phyloP scores from a whole-genome alignment of 2,113 vertebrate species.

The Laticauda colubrina region DNA sequence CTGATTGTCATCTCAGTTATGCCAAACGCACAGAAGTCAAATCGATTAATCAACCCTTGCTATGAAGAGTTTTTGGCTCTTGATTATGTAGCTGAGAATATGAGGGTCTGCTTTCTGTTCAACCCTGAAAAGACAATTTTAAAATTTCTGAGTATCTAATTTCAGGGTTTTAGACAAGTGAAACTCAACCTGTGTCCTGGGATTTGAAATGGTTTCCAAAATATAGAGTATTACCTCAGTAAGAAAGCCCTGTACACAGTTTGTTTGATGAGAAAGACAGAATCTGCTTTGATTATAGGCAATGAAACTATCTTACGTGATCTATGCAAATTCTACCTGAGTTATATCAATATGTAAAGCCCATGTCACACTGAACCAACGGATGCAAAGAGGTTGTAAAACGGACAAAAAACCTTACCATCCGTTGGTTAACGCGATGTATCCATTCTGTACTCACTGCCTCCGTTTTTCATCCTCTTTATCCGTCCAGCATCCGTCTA shows the following conservation, averaged over 20 bases:
- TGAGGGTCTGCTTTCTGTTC: slow-evolving; percentile 12
- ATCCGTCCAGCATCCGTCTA: too few relatives aligned
- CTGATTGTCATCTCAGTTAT: slow-evolving; percentile 16
- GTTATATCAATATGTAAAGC: neutral
- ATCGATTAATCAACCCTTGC: neutral
- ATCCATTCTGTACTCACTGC: too few relatives aligned
- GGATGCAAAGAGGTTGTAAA: too few relatives aligned
- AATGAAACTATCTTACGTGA: slow-evolving; percentile 14
- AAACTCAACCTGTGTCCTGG: slow-evolving; percentile 16
- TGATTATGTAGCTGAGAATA: slow-evolving; percentile 17
- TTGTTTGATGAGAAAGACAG: slow-evolving; percentile 30
- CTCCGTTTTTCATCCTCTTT: too few relatives aligned
- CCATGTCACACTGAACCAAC: too few relatives aligned
- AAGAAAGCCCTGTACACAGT: slow-evolving; percentile 10
- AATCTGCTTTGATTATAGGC: slow-evolving; percentile 1
- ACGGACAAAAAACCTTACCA: too few relatives aligned
- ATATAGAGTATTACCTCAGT: slow-evolving; percentile 25
- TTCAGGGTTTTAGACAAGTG: slow-evolving; percentile 27
- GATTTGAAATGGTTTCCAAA: slow-evolving; percentile 37
- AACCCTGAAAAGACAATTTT: slow-evolving; percentile 8
- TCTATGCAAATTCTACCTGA: neutral
- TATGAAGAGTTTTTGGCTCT: slow-evolving; percentile 14
- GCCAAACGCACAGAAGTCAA: slow-evolving; percentile 17
- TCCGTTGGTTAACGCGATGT: too few relatives aligned
- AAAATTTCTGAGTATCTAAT: slow-evolving; percentile 28